phyloP scores from a whole-genome alignment of 2,113 vertebrate genomes.

The Campylomormyrus numenius region DNA sequence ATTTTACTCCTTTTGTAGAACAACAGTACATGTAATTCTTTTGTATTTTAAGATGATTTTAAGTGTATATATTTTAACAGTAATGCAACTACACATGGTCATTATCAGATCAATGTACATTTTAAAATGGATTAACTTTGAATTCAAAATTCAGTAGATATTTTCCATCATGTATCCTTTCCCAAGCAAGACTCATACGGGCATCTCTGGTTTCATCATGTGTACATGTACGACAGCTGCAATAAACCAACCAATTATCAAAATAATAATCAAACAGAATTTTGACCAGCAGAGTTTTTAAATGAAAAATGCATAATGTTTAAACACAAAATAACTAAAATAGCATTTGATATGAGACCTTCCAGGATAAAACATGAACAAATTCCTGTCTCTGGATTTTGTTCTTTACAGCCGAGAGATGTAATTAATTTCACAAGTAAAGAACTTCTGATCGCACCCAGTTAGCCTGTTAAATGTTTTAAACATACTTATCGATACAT shows the following conservation, averaged over 20 bases:
- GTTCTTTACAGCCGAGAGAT: neutral
- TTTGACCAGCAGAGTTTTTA: neutral
- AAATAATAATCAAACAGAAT: neutral
- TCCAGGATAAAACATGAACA: neutral
- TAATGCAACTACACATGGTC: neutral
- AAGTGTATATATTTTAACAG: neutral
- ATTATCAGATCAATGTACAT: neutral
- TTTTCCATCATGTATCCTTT: neutral
- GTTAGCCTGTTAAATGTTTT: neutral
- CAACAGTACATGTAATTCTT: neutral
- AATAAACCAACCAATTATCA: neutral
- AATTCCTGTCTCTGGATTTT: neutral
- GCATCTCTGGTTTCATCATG: neutral
- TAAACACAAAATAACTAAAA: neutral
- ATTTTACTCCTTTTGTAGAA: neutral
- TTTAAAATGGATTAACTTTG: neutral
- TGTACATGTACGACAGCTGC: neutral
- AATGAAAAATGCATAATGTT: neutral
- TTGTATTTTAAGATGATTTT: neutral
- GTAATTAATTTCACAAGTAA: neutral
- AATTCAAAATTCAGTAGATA: neutral
- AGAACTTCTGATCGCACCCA: neutral
- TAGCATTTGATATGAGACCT: neutral
- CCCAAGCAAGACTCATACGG: neutral
- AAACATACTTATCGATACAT: neutral